Evolutionary conservation across 2,888 invertebrate genomes (phyloP).

Genomic region (Sclerodermus sp.): DNA sequence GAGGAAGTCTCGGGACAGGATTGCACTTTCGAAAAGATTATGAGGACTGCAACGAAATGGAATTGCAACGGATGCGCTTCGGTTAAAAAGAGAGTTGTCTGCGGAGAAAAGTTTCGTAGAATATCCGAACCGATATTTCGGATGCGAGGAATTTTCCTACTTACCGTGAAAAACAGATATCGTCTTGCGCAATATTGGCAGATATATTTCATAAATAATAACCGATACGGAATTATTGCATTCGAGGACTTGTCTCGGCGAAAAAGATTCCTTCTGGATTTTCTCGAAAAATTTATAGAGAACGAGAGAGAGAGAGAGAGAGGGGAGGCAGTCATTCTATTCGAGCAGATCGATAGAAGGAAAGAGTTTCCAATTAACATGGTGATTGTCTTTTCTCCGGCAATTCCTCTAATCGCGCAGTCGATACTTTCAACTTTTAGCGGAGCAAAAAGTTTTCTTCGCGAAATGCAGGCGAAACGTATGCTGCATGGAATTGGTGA

Average conservation of each 20-base stretch:
- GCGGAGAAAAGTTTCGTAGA: conserved; percentile 4
- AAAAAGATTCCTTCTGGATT: no score
- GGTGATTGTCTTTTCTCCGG: neutral
- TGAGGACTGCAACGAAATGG: conserved; percentile 14
- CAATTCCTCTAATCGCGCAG: conserved; percentile 8
- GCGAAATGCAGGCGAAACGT: conserved; percentile 18
- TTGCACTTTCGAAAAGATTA: conserved; percentile 15
- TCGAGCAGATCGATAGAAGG: no score
- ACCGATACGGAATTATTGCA: no score
- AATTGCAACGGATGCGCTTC: conserved; percentile 5
- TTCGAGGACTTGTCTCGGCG: no score
- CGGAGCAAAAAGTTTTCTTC: conserved; percentile 24
- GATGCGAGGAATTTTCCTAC: no score
- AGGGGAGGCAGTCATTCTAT: no score
- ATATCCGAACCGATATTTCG: no score
- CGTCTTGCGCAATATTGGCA: no score
- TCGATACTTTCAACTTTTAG: conserved; percentile 13
- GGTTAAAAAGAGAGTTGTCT: conserved; percentile 12
- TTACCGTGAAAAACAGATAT: no score
- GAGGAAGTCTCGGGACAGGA: conserved; percentile 10
- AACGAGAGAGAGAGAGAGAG: no score
- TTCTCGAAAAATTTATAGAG: no score
- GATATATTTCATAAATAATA: no score
- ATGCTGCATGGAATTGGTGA: conserved; percentile 22
- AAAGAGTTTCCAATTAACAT: neutral